A percentile compares a stretch with the other conserved stretches of the same genome.
Conservation (phyloP, 2,888 invertebrate genomes). For the Automeris io region DNA sequence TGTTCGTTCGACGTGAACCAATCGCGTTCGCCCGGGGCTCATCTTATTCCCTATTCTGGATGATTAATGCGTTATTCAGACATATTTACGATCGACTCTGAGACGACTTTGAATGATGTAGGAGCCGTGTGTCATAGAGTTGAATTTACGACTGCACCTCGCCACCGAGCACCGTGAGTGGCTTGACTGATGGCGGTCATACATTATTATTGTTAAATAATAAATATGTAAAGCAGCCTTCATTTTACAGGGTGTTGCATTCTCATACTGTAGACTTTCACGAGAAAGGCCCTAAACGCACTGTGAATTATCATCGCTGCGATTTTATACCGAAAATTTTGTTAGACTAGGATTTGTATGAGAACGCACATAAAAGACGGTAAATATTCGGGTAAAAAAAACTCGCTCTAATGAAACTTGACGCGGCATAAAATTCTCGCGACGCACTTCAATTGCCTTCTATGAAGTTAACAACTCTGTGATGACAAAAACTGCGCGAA, state of each 20-base stretch:
- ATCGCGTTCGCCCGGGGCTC: conserved; percentile 56
- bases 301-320: too few species aligned
- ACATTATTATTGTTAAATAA: conserved; percentile 43
- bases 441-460: too few species aligned
- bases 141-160: conserved; percentile 65
- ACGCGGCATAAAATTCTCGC: too few species aligned
- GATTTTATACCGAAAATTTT: too few species aligned
- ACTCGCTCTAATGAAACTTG: too few species aligned
- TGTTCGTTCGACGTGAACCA: conserved; percentile 64
- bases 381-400: too few species aligned
- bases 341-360: too few species aligned
- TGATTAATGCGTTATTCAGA: conserved; percentile 64
- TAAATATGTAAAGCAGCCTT: conserved; percentile 38
- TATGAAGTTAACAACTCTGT: too few species aligned
- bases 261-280: conserved; percentile 6
- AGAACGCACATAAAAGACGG: too few species aligned
- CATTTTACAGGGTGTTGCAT: conserved; percentile 17
- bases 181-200: conserved; percentile 48
- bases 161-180: conserved; percentile 44
- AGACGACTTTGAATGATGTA: conserved; percentile 67
- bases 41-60: conserved; percentile 57
- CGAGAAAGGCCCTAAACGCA: not conserved
- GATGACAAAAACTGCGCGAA: too few species aligned
- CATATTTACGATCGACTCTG: conserved; percentile 59
- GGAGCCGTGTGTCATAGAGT: conserved; percentile 34